Evolutionary conservation across 2,888 invertebrate genomes (phyloP).

Genomic region (Abrostola tripartita): DNA sequence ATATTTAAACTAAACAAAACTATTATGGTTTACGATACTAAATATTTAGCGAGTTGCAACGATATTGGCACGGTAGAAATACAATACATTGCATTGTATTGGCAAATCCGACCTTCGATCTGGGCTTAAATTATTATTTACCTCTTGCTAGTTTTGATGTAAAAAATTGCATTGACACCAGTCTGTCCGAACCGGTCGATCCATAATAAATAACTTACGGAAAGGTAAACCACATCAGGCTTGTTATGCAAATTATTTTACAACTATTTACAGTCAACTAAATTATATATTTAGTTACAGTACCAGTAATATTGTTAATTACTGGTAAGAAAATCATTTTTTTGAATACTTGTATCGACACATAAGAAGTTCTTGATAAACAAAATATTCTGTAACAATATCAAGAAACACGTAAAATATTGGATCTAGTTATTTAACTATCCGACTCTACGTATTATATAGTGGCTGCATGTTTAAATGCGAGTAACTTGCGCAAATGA

Average conservation of each 20-base stretch:
- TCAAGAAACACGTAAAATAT: too few relatives aligned
- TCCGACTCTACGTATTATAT: too few relatives aligned
- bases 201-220: neutral
- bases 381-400: too few relatives aligned
- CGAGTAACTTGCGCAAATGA: too few relatives aligned
- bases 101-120: constrained; percentile 19
- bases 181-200: neutral
- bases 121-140: constrained; percentile 5
- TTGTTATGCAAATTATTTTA: neutral
- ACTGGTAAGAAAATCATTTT: too few relatives aligned
- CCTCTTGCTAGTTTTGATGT: neutral
- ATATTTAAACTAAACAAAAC: neutral
- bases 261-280: neutral
- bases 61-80: constrained; percentile 15
- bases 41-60: constrained; percentile 10
- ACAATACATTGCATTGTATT: constrained; percentile 8
- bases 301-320: too few relatives aligned
- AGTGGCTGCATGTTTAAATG: too few relatives aligned
- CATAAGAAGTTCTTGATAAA: too few relatives aligned
- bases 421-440: too few relatives aligned
- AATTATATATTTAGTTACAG: too few relatives aligned
- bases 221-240: neutral
- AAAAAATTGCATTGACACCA: neutral
- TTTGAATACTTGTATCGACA: too few relatives aligned
- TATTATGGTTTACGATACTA: neutral